Evolutionary conservation across 2,888 invertebrate species (phyloP).

Genomic region (Rotaria macrura): DNA sequence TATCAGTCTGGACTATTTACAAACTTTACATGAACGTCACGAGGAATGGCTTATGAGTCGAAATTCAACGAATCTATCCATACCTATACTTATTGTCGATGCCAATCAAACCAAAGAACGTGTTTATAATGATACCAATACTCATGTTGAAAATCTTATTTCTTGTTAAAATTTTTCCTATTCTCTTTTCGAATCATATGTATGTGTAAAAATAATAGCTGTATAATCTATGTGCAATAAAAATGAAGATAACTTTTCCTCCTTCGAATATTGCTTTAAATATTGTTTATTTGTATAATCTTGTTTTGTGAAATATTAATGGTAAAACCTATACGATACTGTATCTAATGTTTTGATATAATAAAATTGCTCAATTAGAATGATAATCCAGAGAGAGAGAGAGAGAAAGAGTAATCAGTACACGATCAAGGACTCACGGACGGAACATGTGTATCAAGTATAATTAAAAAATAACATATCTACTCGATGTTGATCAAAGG

Average conservation of each 20-base stretch:
- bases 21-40: slow-evolving; percentile 63
- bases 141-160: background rate
- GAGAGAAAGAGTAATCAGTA: too few relatives aligned
- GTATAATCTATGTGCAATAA: background rate
- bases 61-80: background rate
- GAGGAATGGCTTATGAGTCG: slow-evolving; percentile 53
- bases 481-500: too few relatives aligned
- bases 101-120: slow-evolving; percentile 15
- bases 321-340: too few relatives aligned
- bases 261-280: too few relatives aligned
- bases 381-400: too few relatives aligned
- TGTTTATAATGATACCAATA: slow-evolving; percentile 17
- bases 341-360: too few relatives aligned
- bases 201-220: background rate
- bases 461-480: too few relatives aligned
- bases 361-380: too few relatives aligned
- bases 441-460: too few relatives aligned
- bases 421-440: too few relatives aligned
- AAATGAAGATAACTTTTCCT: background rate
- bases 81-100: slow-evolving; percentile 15
- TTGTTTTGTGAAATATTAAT: too few relatives aligned
- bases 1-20: slow-evolving; percentile 65
- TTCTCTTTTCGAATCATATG: background rate
- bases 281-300: too few relatives aligned
- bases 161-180: background rate